Percentiles rank a stretch among this genome's conserved stretches.
phyloP scores from a whole-genome alignment of 1,140 invertebrate genomes.

The Zophobas atratus region DNA sequence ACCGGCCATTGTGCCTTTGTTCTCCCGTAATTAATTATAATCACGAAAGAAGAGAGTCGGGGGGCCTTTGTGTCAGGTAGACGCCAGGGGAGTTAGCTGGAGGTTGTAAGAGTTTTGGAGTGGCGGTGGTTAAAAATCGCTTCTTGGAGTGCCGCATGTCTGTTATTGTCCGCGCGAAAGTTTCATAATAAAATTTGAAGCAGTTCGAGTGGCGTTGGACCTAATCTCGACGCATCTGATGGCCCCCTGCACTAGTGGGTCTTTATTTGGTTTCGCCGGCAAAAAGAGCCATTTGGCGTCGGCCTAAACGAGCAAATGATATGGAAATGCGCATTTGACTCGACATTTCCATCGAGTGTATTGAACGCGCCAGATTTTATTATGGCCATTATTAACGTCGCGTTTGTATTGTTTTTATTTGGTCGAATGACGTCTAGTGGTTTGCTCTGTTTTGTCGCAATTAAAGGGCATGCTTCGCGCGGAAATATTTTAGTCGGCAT shows the following conservation, averaged over 20 bases:
- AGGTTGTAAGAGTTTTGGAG: too few species aligned
- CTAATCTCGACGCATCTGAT: background rate
- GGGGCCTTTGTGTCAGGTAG: background rate
- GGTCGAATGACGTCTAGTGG: constrained; percentile 24
- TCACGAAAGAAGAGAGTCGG: background rate
- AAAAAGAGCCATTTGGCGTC: constrained; percentile 31
- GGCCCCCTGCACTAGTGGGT: constrained; percentile 6
- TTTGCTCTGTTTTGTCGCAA: constrained; percentile 37
- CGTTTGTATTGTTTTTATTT: constrained; percentile 55
- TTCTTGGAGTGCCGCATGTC: too few species aligned
- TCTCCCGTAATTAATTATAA: constrained; percentile 30
- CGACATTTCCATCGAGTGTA: constrained; percentile 55
- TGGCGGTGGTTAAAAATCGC: too few species aligned
- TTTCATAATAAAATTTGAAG: background rate
- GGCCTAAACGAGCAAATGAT: constrained; percentile 59
- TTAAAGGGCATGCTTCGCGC: constrained; percentile 41
- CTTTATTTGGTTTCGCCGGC: constrained; percentile 33
- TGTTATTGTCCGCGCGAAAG: too few species aligned
- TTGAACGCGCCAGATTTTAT: constrained; percentile 57
- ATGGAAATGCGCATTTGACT: constrained; percentile 61
- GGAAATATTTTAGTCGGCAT: constrained; percentile 47
- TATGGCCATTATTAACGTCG: constrained; percentile 56
- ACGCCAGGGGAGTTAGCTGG: too few species aligned
- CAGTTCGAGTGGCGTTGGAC: background rate
- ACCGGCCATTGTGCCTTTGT: constrained; percentile 4